phyloP scores from a whole-genome alignment of 2,888 invertebrate species.

The Diarsia dahlii region DNA sequence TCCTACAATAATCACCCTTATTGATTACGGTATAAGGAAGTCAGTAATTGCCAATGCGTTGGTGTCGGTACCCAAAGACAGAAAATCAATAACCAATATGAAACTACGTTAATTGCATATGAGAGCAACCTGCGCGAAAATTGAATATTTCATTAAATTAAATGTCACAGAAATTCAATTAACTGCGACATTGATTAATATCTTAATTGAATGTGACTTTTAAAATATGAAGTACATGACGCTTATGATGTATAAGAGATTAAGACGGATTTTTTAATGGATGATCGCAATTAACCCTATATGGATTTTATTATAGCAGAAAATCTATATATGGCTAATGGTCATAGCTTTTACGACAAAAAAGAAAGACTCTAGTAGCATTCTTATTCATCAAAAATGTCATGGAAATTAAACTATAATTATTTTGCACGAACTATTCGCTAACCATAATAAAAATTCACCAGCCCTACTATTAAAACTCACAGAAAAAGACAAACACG shows the following conservation, averaged over 20 bases:
- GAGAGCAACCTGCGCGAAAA: conserved; percentile 34
- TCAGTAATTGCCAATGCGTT: background rate
- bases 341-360: background rate
- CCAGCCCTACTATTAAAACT: conserved; percentile 18
- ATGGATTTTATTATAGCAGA: conserved; percentile 12
- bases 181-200: conserved; percentile 54
- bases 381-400: conserved; percentile 12
- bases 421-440: conserved; percentile 16
- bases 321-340: background rate
- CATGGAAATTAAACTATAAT: conserved; percentile 21
- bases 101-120: conserved; percentile 62
- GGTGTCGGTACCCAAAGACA: conserved; percentile 51
- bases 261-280: conserved; percentile 19
- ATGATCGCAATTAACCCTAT: conserved; percentile 9
- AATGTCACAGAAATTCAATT: conserved; percentile 60
- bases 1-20: conserved; percentile 26
- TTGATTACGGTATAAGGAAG: background rate
- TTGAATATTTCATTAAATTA: conserved; percentile 50
- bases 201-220: conserved; percentile 35
- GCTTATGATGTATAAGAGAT: conserved; percentile 20
- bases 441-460: conserved; percentile 21
- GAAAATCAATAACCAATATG: conserved; percentile 66
- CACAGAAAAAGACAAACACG: conserved; percentile 1
- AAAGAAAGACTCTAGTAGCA: background rate
- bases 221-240: conserved; percentile 11